Percentiles rank a stretch among this genome's conserved stretches.
These are phyloP conservation scores for Drosophila siamana DNA, from an alignment of 2,888 invertebrate species.

Conservation along the genomic window DNA sequence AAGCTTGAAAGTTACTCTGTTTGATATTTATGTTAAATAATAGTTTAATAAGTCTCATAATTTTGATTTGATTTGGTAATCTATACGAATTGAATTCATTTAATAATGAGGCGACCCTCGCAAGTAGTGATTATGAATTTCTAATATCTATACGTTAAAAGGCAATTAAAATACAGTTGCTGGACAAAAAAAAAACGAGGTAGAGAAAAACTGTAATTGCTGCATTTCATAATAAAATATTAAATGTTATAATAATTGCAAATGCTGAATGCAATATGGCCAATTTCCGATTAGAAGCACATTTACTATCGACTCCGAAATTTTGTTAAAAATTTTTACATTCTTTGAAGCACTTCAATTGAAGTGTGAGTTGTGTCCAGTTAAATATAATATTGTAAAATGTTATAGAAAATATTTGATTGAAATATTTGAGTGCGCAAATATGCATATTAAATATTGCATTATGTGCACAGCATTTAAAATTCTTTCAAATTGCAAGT, in stretches of 20 bases:
- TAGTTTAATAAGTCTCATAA: background rate
- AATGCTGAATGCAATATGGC: background rate
- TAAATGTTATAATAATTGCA: background rate
- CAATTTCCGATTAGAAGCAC: background rate
- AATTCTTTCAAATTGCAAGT: background rate
- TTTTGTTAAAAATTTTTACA: too few species aligned
- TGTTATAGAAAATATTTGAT: too few species aligned
- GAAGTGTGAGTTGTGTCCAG: too few species aligned
- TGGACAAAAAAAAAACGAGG: background rate
- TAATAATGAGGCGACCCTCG: background rate
- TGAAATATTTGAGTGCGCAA: too few species aligned
- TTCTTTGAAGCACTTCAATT: too few species aligned
- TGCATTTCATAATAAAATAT: background rate
- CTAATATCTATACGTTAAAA: background rate
- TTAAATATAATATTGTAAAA: too few species aligned
- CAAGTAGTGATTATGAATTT: constrained; percentile 2
- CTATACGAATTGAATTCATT: background rate
- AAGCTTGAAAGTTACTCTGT: background rate
- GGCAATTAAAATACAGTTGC: constrained; percentile 6
- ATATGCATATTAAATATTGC: too few species aligned
- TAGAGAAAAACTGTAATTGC: background rate
- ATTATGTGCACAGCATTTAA: too few species aligned
- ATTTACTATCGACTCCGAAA: too few species aligned
- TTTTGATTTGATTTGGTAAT: background rate
- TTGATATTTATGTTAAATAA: background rate